Evolutionary conservation across 2,797 vertebrate genomes (phyloP).

Genomic region (Erethizon dorsatum): DNA sequence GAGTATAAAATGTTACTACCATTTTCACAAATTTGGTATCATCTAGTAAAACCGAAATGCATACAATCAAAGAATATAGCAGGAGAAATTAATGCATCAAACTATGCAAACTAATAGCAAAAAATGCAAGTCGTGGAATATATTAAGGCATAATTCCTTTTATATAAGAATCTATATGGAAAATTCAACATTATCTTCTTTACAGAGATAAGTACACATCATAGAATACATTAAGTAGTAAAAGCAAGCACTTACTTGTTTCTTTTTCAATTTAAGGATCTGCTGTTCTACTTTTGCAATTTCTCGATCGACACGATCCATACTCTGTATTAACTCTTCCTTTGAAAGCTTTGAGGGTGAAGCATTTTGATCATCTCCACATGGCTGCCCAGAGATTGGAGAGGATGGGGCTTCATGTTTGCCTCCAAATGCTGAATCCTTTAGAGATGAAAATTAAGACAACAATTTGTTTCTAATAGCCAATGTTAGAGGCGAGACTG

Average conservation of each 20-base stretch:
- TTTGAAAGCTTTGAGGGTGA: constrained; percentile 99
- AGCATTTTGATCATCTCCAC: constrained; percentile 96
- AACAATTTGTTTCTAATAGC: constrained; percentile 48
- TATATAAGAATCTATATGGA: background rate
- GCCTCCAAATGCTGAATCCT: constrained; percentile 94
- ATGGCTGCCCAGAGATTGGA: constrained; percentile 92
- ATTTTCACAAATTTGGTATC: constrained; percentile 29
- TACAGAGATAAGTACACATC: background rate
- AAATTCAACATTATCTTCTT: constrained; percentile 50
- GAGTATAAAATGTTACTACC: background rate
- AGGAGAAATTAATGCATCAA: background rate
- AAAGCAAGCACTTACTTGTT: constrained; percentile 93
- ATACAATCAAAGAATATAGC: background rate
- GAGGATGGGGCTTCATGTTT: constrained; percentile 94
- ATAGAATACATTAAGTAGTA: constrained; percentile 5
- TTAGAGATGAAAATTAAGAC: constrained; percentile 66
- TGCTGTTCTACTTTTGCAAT: constrained; percentile 99
- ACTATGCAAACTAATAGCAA: background rate
- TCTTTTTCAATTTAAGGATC: constrained; percentile 99
- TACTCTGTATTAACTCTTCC: constrained; percentile 99
- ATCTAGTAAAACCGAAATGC: background rate
- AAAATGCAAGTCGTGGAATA: background rate
- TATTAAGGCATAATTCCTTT: background rate
- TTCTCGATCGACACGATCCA: constrained; percentile 99
- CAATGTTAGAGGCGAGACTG: background rate